Conservation (phyloP, 2,797 vertebrate species). For the Molossus molossus region DNA sequence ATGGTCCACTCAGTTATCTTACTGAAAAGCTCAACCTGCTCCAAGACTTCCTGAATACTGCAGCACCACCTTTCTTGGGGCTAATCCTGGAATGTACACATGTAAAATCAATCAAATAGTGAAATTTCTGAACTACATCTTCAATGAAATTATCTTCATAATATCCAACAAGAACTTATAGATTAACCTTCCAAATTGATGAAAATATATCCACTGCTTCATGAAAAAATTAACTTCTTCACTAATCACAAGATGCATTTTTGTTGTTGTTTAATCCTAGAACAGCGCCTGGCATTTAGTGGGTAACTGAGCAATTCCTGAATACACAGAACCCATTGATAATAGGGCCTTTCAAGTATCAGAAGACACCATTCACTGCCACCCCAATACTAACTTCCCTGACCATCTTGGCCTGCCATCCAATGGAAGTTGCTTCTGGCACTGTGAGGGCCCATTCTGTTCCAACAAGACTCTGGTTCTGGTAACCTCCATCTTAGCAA, state of each 20-base stretch:
- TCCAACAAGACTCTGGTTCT: background rate
- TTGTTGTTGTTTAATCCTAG: background rate
- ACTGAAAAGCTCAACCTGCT: background rate
- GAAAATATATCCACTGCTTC: background rate
- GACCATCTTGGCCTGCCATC: background rate
- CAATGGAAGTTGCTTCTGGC: background rate
- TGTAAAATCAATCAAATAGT: background rate
- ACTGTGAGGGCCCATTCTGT: background rate
- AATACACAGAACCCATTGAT: background rate
- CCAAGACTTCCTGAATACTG: background rate
- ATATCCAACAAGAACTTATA: background rate
- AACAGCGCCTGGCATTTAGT: background rate
- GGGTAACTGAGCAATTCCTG: background rate
- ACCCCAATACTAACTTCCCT: background rate
- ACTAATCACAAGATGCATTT: background rate
- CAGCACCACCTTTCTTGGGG: background rate
- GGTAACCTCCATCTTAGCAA: background rate
- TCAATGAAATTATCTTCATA: background rate
- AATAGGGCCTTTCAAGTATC: background rate
- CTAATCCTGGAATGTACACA: background rate
- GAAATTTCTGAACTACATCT: background rate
- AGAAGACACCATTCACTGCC: background rate
- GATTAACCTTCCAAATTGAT: background rate
- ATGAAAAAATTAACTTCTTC: conserved; percentile 13
- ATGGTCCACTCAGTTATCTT: background rate